A percentile compares a stretch with the other conserved stretches of the same genome.
Conservation (phyloP, 2,797 vertebrate genomes). For the Danionella dracula region DNA sequence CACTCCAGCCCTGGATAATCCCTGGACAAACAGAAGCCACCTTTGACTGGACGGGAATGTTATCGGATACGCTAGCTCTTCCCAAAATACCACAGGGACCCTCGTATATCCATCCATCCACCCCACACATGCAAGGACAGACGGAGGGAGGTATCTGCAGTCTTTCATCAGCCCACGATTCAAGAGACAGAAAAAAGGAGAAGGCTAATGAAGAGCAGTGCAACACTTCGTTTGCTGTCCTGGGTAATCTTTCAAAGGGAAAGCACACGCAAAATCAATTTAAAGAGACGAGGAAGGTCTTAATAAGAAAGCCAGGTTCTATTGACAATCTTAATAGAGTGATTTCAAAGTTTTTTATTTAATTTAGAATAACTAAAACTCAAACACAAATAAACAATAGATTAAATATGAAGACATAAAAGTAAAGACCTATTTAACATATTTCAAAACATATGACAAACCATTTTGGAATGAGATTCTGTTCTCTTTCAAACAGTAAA, state of each 20-base stretch:
- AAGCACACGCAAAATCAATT: no score
- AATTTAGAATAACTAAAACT: no score
- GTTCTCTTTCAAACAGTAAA: no score
- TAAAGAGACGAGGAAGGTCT: no score
- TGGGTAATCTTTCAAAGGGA: slow-evolving; percentile 72
- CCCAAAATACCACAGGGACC: slow-evolving; percentile 46
- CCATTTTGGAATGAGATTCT: no score
- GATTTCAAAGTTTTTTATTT: no score
- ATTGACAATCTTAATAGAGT: no score
- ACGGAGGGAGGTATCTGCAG: slow-evolving; percentile 16
- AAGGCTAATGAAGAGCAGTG: slow-evolving; percentile 62
- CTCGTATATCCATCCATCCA: slow-evolving; percentile 42
- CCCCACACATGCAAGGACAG: neutral
- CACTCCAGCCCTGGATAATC: slow-evolving; percentile 56
- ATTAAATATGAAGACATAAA: no score
- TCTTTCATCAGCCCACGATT: slow-evolving; percentile 60
- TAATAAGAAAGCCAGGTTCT: no score
- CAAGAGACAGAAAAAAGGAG: slow-evolving; percentile 51
- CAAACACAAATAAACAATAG: no score
- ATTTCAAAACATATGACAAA: no score
- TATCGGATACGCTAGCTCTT: slow-evolving; percentile 63
- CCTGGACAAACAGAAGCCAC: slow-evolving; percentile 64
- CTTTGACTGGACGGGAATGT: slow-evolving; percentile 70
- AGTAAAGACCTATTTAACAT: no score
- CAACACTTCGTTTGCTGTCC: slow-evolving; percentile 62